A percentile compares a stretch with the other conserved stretches of the same genome.
Conservation (phyloP, 2,888 invertebrate genomes). For the Sinotaia quadrata region DNA sequence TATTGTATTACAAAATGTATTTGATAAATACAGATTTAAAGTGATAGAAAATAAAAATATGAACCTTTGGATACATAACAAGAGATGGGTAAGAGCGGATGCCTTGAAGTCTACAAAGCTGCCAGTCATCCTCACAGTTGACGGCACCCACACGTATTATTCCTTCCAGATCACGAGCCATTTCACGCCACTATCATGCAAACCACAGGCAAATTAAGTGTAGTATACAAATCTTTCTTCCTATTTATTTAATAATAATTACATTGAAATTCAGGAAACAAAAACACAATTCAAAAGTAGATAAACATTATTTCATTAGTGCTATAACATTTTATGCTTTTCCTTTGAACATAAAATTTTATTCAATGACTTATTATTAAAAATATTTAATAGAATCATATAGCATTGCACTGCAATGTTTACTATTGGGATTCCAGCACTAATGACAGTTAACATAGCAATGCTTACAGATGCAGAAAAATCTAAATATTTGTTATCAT, state of each 20-base stretch:
- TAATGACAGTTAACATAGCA: no score
- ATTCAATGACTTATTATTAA: no score
- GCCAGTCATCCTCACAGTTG: conserved; percentile 89
- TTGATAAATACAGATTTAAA: no score
- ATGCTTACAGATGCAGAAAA: no score
- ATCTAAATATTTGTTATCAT: no score
- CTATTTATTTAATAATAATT: not conserved
- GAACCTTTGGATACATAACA: conserved; percentile 79
- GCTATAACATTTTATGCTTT: not conserved
- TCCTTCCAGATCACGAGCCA: conserved; percentile 84
- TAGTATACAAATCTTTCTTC: not conserved
- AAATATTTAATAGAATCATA: no score
- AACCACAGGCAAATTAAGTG: conserved; percentile 29
- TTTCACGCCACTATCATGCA: conserved; percentile 84
- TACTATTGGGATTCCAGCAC: no score
- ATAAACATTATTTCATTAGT: not conserved
- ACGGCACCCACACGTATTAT: conserved; percentile 87
- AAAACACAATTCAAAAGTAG: not conserved
- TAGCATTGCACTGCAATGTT: no score
- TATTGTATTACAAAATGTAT: no score
- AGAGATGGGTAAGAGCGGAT: conserved; percentile 85
- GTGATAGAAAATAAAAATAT: no score
- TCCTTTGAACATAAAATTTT: no score
- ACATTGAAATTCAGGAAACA: not conserved
- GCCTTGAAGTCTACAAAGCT: conserved; percentile 81